Base-by-base conservation (phyloP, 2,797 vertebrate genomes). In the Coregonus ussuriensis region DNA sequence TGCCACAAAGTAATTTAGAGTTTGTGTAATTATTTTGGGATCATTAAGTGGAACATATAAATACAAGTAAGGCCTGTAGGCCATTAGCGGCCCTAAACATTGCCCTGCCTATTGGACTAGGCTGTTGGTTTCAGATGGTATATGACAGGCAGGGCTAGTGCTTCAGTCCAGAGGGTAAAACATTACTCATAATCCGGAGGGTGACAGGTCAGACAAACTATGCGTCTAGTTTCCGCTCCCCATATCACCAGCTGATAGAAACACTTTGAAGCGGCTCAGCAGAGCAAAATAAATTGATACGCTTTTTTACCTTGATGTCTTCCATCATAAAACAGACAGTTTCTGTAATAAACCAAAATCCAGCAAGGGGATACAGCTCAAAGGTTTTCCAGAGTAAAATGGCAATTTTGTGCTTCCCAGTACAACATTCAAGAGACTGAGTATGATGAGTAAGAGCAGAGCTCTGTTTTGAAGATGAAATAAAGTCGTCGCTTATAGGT, bases 231-330 rank as follows among this genome's bases (percentile, higher is more conserved):
- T 4, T n/a, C 35, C 6, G 7, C 67, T n/a, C 35, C n/a, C 35
- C 66, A 21, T 5, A 74, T 51, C 78, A 75, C 41, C 67, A 41
- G 47, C 53, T 21, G 25, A 81, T 66, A 11, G 37, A 31, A 72
- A 74, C 33, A 73, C 75, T 80, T 72, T 83, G 56, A 79, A 76
- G 69, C 71, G 53, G 79, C 66, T 77, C 80, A 77, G 56, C 70
- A 66, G 76, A 14, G 76, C 2, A 47, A 11, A 47, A 41, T 25
- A 41, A 1, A 41, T 6, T 1, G 0, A 47, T 9, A 41, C 0
- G 9, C 2, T 13, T 47, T 9, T 47, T 47, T 47, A 47, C 41
- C 41, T 47, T 47, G 41, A 47, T 47, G 41, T 47, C 7, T 47
- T 47, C 41, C 7, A 47, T 47, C 41, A 37, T 37, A 25, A 33